Evolutionary conservation across 2,113 vertebrate genomes (phyloP).

Genomic region (Paramormyrops kingsleyae): DNA sequence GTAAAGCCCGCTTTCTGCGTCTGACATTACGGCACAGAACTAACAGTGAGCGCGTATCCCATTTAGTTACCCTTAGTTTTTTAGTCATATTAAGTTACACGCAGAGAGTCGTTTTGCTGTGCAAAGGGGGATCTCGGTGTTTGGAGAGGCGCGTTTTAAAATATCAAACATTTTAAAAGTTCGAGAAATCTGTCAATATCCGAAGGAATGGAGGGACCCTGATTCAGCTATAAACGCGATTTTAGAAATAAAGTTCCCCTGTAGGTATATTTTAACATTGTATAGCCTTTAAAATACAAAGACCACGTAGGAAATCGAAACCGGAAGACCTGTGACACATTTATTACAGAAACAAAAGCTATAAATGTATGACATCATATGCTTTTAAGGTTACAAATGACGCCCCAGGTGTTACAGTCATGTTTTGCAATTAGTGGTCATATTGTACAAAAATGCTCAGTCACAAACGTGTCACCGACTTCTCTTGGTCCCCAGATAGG

Average conservation of each 20-base stretch:
- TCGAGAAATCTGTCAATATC: background rate
- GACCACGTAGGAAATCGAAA: background rate
- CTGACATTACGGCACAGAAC: background rate
- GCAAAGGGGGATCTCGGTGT: background rate
- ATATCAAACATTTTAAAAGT: background rate
- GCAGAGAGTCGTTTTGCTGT: background rate
- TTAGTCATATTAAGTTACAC: background rate
- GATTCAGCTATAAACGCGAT: background rate
- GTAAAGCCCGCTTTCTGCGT: background rate
- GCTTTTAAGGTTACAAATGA: background rate
- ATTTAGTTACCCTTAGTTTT: background rate
- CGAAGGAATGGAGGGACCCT: background rate
- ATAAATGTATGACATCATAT: background rate
- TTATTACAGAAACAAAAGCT: background rate
- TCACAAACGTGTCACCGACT: background rate
- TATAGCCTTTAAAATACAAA: background rate
- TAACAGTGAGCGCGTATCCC: background rate
- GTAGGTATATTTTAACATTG: background rate
- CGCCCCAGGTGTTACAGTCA: background rate
- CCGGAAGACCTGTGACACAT: background rate
- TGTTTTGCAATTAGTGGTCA: background rate
- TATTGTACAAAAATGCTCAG: background rate
- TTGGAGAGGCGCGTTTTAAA: background rate
- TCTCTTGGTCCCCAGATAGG: background rate
- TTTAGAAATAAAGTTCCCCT: background rate